These are phyloP conservation scores for Tyto alba DNA, from an alignment of 2,113 vertebrate genomes.

Conservation along the genomic window DNA sequence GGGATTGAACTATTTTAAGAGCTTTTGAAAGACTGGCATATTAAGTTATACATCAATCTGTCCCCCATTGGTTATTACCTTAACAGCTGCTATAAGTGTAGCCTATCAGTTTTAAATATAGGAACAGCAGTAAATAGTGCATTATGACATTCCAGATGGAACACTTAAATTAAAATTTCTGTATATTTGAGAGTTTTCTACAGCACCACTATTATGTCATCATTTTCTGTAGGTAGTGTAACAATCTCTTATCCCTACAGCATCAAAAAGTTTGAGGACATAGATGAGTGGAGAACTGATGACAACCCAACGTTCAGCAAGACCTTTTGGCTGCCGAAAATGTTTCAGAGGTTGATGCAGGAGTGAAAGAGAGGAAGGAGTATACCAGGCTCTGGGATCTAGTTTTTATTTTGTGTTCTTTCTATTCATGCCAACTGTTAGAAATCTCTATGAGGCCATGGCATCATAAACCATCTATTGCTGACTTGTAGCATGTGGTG, in stretches of 20 bases:
- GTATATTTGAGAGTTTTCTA: constrained; percentile 3
- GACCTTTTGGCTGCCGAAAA: background rate
- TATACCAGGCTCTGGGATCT: background rate
- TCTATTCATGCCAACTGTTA: background rate
- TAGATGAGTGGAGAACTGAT: background rate
- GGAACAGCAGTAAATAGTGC: constrained; percentile 25
- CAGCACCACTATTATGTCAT: background rate
- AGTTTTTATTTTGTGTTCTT: background rate
- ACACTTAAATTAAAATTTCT: constrained; percentile 38
- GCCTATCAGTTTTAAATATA: constrained; percentile 52
- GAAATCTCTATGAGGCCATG: background rate
- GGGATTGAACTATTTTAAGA: constrained; percentile 6
- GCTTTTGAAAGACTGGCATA: background rate
- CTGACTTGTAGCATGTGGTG: background rate
- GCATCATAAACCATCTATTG: background rate
- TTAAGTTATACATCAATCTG: constrained; percentile 25
- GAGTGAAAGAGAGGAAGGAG: background rate
- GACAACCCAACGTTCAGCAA: background rate
- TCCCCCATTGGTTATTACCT: constrained; percentile 27
- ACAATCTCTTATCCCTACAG: background rate
- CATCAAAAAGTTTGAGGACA: background rate
- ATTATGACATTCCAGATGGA: constrained; percentile 50
- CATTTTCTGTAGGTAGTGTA: constrained; percentile 3
- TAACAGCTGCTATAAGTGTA: constrained; percentile 39
- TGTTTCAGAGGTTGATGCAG: background rate